A percentile compares a stretch with the other conserved stretches of the same genome.
Conservation (phyloP, 1,140 invertebrate species). For the Ostrea denselamellosa region DNA sequence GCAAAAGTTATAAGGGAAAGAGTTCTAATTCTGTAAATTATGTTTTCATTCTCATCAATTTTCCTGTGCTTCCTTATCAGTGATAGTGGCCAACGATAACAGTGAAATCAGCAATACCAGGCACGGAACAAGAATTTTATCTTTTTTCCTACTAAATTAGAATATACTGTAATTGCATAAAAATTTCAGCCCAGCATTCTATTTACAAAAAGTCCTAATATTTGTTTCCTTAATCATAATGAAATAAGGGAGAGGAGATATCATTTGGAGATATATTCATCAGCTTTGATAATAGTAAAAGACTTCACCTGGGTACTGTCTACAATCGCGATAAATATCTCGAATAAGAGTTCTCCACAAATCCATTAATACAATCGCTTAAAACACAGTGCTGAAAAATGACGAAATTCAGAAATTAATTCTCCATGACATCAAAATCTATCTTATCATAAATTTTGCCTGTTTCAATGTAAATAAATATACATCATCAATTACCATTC, state of each 20-base stretch:
- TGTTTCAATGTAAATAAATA: constrained; percentile 39
- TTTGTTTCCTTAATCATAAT: constrained; percentile 40
- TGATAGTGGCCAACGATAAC: constrained; percentile 32
- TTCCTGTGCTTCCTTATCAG: constrained; percentile 28
- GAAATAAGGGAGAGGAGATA: constrained; percentile 35
- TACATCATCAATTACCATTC: constrained; percentile 38
- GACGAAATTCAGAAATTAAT: constrained; percentile 36
- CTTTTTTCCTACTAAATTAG: constrained; percentile 25
- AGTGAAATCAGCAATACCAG: constrained; percentile 12
- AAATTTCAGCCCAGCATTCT: constrained; percentile 33
- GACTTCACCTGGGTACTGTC: constrained; percentile 38
- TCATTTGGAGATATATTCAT: constrained; percentile 29
- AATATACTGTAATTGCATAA: constrained; percentile 38
- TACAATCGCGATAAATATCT: not conserved
- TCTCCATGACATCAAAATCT: constrained; percentile 32
- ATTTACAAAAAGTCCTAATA: constrained; percentile 37
- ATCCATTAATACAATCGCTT: constrained; percentile 31
- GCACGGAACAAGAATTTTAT: constrained; percentile 37
- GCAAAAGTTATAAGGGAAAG: constrained; percentile 32
- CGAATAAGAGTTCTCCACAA: constrained; percentile 1
- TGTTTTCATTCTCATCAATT: constrained; percentile 40
- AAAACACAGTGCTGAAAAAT: constrained; percentile 22
- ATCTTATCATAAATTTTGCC: constrained; percentile 29
- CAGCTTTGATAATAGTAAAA: constrained; percentile 27
- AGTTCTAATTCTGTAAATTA: constrained; percentile 31